Base-by-base conservation (phyloP, 2,888 invertebrate genomes). In the Melanotus villosus region DNA sequence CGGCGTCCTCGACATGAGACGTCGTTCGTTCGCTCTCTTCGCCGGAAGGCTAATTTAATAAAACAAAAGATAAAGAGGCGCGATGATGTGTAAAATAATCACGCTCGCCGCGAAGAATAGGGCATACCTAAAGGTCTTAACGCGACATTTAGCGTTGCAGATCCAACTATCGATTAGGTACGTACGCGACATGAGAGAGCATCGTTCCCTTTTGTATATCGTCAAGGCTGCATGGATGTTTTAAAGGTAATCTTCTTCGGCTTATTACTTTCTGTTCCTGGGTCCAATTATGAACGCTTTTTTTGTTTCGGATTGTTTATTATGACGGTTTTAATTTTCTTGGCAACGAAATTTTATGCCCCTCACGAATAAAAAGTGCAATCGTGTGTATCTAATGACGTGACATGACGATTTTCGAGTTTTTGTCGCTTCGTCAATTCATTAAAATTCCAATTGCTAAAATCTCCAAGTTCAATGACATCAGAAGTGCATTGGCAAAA, bases 361-460 rank as follows among this genome's bases (percentile, higher is more conserved):
- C 50, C 50, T 32, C 18, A 5, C 32, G 52, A 14, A 52, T 52
- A 60, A 60, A 60, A 60, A 45, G 60, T 19, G 60, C 45, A 34
- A 54, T 64, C 54, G 54, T 64, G 64, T 64, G 64, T 54, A 43
- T 54, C 64, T 65, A 65, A 65, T 56, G 47, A 65, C 56, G 34
- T 65, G 56, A 65, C 43, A 45, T 34, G 64, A 52, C 54, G 26
- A 1, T 52, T 62, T 62, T 30, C 19, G 54, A 43, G 43, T 65
- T 65, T 65, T 65, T 65, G 56, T 65, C 56, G 43, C 41, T 38
- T 45, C 57, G 30, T 59, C 65, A 66, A 66, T 60, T 60, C 60
- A 60, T 59, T 66, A 66, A 66, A 66, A 66, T 66, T 66, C 65
- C 59, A 50, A 66, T 65, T 65, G 65, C 58, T 32, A 45, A 65